Percentiles rank a stretch among this genome's conserved stretches.
phyloP scores from a whole-genome alignment of 2,113 vertebrate genomes.

The Laterallus jamaicensis region DNA sequence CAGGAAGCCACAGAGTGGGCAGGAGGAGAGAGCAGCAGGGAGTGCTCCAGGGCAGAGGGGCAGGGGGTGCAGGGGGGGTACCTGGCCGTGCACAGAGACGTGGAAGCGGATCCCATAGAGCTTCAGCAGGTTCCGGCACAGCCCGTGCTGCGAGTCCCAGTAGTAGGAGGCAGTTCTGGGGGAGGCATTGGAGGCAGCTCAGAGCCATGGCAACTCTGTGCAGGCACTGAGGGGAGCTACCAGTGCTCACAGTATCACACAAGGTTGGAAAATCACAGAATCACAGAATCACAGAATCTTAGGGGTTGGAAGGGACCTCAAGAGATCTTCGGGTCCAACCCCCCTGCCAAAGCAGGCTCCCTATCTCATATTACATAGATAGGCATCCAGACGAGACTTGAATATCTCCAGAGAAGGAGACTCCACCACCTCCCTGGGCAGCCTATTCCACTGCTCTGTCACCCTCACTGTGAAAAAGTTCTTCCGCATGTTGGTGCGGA shows the following conservation, averaged over 20 bases:
- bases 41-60: not conserved
- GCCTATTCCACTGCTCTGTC: too few species aligned
- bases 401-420: too few species aligned
- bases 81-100: slow-evolving; percentile 72
- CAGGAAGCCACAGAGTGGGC: not conserved
- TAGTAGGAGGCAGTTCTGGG: slow-evolving; percentile 75
- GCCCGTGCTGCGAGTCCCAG: slow-evolving; percentile 28
- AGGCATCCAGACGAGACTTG: too few species aligned
- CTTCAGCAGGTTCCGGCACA: slow-evolving; percentile 73
- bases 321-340: too few species aligned
- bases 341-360: too few species aligned
- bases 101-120: slow-evolving; percentile 75
- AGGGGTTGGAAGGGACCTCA: too few species aligned
- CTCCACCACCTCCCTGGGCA: too few species aligned
- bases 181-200: not conserved
- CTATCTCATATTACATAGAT: too few species aligned
- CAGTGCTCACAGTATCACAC: not conserved
- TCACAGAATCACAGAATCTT: too few species aligned
- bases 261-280: too few species aligned
- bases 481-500: too few species aligned
- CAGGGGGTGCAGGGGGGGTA: not conserved
- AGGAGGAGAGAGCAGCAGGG: not conserved
- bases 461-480: too few species aligned
- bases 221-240: not conserved
- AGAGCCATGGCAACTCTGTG: fast-evolving